Evolutionary conservation across 2,113 vertebrate genomes (phyloP).

Genomic region (Oophaga pumilio): DNA sequence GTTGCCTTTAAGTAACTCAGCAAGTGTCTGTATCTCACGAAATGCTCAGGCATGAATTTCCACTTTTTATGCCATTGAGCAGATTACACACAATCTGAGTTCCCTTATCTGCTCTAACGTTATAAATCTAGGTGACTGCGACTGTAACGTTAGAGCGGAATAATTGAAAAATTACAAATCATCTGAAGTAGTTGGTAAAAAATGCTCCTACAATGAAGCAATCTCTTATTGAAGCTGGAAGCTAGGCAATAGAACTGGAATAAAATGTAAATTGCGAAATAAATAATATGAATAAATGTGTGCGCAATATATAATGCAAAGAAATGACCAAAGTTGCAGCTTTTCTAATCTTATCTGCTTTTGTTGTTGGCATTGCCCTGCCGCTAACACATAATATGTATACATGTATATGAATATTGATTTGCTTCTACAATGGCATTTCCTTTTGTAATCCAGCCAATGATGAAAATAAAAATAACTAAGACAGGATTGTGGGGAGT

Average conservation of each 20-base stretch:
- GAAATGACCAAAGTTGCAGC: constrained; percentile 4
- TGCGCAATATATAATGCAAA: background rate
- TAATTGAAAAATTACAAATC: no score
- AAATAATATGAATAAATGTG: background rate
- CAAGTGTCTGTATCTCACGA: background rate
- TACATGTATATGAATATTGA: background rate
- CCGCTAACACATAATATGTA: background rate
- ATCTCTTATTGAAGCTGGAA: background rate
- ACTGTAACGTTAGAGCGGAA: no score
- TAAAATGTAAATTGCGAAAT: background rate
- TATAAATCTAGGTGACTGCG: no score
- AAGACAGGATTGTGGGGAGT: background rate
- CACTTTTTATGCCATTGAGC: background rate
- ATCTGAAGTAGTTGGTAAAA: no score
- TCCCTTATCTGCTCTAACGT: background rate
- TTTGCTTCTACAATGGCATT: background rate
- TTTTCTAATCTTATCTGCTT: background rate
- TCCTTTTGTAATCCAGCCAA: background rate
- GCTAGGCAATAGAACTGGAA: background rate
- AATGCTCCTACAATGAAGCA: no score
- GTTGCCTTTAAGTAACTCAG: no score
- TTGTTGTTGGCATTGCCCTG: background rate
- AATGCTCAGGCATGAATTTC: background rate
- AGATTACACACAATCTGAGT: background rate
- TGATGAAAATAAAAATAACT: background rate